Percentiles rank a stretch among this genome's conserved stretches.
These are phyloP conservation scores for Ormyrus labotus DNA, from an alignment of 2,888 invertebrate species.

Conservation along the genomic window DNA sequence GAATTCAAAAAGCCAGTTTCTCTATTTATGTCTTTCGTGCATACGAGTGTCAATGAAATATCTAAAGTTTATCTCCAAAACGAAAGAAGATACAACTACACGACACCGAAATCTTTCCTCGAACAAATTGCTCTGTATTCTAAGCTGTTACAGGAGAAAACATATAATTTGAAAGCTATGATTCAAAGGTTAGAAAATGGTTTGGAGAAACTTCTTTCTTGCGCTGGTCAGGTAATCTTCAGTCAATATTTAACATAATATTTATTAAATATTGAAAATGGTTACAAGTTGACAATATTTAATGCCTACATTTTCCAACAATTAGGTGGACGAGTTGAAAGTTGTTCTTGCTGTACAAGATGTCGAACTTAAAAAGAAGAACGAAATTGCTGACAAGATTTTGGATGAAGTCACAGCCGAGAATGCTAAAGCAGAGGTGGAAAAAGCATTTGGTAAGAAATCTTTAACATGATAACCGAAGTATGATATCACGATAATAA, in stretches of 20 bases:
- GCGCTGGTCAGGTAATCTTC: constrained; percentile 84
- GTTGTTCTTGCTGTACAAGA: constrained; percentile 86
- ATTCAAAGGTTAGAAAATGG: constrained; percentile 91
- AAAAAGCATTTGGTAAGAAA: constrained; percentile 84
- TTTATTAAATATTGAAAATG: background rate
- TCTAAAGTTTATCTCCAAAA: constrained; percentile 88
- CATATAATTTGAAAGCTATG: constrained; percentile 83
- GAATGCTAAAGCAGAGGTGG: constrained; percentile 92
- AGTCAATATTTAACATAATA: background rate
- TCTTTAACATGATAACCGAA: background rate
- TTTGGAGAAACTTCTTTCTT: constrained; percentile 89
- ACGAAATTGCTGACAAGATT: constrained; percentile 91
- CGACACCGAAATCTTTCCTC: constrained; percentile 96
- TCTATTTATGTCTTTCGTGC: constrained; percentile 93
- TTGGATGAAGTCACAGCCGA: constrained; percentile 92
- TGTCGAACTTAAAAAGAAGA: constrained; percentile 89
- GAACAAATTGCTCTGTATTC: constrained; percentile 92
- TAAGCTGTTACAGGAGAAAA: constrained; percentile 84
- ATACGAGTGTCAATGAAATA: constrained; percentile 91
- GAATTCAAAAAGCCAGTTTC: constrained; percentile 79
- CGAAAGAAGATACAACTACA: constrained; percentile 95
- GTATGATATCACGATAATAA: background rate
- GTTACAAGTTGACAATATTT: constrained; percentile 12
- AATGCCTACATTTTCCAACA: background rate
- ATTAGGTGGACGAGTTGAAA: constrained; percentile 87